phyloP scores from a whole-genome alignment of 2,113 vertebrate species.

The Nibea coibor region DNA sequence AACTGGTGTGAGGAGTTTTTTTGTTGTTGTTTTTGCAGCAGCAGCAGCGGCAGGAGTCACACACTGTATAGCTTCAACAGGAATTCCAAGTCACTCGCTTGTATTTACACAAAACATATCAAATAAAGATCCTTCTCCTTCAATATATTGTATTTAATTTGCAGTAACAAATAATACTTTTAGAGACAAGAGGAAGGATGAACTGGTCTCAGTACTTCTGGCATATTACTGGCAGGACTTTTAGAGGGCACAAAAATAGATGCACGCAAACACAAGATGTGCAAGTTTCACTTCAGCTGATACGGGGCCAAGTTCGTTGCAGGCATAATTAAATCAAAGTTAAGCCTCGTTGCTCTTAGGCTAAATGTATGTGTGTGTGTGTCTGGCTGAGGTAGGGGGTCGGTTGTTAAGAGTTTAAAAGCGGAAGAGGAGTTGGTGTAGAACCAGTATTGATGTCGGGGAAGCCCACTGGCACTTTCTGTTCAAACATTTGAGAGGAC shows the following conservation, averaged over 20 bases:
- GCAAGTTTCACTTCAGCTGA: constrained; percentile 69
- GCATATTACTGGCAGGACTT: constrained; percentile 30
- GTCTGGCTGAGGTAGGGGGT: constrained; percentile 56
- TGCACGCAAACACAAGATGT: constrained; percentile 27
- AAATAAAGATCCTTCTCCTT: neutral
- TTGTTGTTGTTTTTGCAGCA: neutral
- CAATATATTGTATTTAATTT: neutral
- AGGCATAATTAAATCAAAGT: constrained; percentile 83
- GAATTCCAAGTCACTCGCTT: neutral
- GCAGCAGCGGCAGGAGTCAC: neutral
- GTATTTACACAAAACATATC: constrained; percentile 8
- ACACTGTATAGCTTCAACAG: neutral
- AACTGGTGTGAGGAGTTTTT: constrained; percentile 29
- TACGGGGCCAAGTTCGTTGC: constrained; percentile 73
- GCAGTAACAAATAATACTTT: constrained; percentile 2
- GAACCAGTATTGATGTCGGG: constrained; percentile 80
- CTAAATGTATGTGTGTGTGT: constrained; percentile 35
- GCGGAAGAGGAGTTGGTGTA: constrained; percentile 78
- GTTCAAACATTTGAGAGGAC: constrained; percentile 81
- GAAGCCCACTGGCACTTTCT: constrained; percentile 80
- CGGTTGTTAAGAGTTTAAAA: constrained; percentile 78
- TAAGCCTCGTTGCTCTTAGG: constrained; percentile 72
- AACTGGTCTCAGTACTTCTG: constrained; percentile 25
- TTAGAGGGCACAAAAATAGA: constrained; percentile 30
- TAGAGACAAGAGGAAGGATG: neutral